Base-by-base conservation (phyloP, 2,113 vertebrate species). In the Odobenus rosmarus region DNA sequence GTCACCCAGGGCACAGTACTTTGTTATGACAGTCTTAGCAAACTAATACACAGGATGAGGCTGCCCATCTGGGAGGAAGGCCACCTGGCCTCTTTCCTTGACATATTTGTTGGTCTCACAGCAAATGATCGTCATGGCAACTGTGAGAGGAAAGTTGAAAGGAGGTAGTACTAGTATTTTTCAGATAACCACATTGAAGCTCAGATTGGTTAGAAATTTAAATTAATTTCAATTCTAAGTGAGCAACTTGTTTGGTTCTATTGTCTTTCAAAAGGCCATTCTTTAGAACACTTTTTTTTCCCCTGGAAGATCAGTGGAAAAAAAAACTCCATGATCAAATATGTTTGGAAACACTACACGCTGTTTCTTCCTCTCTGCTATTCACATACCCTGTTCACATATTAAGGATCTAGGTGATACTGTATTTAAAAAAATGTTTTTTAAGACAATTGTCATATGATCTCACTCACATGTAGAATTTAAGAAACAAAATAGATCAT, bases 251-350 rank as follows among this genome's bases (percentile, higher is more conserved):
- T 62, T 83, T 88, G 16, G n/a, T 51, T 93, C 61, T 61, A 33
- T 64, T 90, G 18, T 49, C 55, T 81, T 87, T 71, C 87, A 89
- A 71, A 62, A 72, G 13, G 89, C 24, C 86, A 9, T 46, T 83
- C 26, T 93, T 42, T 62, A 87, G 67, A 89, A 39, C 8, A 71
- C 39, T 7, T 46, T 46, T 46, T n/a, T 74, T 79, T 74, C 57
- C 87, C 39, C 46, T 89, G 51, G 49, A 74, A 93, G 8, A 87
- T 31, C 6, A 55, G 28, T 77, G 10, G 62, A 33, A 49, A 87
- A 97, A 96, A 79, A 12, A 86, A 69, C 59, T 96, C 16, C 90
- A 36, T 85, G 13, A 82, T 61, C 42, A 46, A 88, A 39, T 90
- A 74, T 39, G 36, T 92, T 57, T 90, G 71, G 24, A 94, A 92